A percentile compares a stretch with the other conserved stretches of the same genome.
Conservation (phyloP, 2,113 vertebrate species). For the Syngnathus scovelli region DNA sequence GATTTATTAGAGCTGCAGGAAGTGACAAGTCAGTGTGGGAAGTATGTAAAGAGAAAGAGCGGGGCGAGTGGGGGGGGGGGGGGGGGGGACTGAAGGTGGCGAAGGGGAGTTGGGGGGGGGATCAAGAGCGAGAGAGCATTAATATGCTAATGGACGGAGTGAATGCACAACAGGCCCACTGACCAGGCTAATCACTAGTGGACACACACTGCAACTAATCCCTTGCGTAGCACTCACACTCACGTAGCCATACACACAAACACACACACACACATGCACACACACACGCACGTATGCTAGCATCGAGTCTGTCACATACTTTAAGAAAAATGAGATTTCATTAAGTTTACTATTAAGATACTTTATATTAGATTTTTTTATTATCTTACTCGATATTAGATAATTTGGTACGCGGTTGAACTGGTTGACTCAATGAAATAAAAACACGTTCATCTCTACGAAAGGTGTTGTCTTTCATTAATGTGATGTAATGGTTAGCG, state of each 20-base stretch:
- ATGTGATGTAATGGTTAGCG: neutral
- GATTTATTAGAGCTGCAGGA: constrained; percentile 61
- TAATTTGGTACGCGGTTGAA: too few species aligned
- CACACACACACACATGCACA: constrained; percentile 14
- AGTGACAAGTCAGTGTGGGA: constrained; percentile 48
- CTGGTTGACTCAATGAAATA: neutral
- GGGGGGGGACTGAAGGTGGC: constrained; percentile 29
- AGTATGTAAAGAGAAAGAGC: constrained; percentile 47
- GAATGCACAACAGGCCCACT: constrained; percentile 76
- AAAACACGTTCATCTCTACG: neutral
- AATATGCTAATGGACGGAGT: constrained; percentile 74
- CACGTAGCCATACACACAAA: constrained; percentile 22
- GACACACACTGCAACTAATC: constrained; percentile 74
- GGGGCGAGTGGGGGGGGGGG: constrained; percentile 5
- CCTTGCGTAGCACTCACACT: constrained; percentile 45
- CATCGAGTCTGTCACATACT: neutral
- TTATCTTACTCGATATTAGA: too few species aligned
- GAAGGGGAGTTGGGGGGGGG: constrained; percentile 45
- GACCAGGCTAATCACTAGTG: constrained; percentile 76
- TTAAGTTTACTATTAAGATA: neutral
- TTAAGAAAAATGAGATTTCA: neutral
- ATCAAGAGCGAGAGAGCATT: constrained; percentile 69
- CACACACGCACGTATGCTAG: neutral
- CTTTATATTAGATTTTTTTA: neutral
- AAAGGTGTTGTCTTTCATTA: neutral